Evolutionary conservation across 2,113 vertebrate genomes (phyloP).

Genomic region (Verasper variegatus): DNA sequence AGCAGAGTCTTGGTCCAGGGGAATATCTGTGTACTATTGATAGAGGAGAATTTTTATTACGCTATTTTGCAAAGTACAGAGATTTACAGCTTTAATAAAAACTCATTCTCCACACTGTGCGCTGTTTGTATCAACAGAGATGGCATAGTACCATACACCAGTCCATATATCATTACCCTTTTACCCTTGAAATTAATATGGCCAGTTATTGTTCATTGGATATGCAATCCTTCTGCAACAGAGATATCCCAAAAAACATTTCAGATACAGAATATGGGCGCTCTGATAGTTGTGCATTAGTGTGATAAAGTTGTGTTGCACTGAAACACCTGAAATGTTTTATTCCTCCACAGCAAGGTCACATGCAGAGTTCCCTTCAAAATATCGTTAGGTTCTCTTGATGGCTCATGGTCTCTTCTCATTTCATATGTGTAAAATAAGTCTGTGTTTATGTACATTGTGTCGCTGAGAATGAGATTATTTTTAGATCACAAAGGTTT

Average conservation of each 20-base stretch:
- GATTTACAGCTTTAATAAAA: conserved; percentile 51
- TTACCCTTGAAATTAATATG: neutral
- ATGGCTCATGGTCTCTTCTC: neutral
- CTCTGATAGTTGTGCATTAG: neutral
- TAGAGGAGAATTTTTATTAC: neutral
- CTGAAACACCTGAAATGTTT: neutral
- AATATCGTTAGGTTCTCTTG: neutral
- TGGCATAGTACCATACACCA: neutral
- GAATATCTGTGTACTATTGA: conserved; percentile 9
- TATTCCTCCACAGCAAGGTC: neutral
- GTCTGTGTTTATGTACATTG: neutral
- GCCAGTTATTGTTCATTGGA: neutral
- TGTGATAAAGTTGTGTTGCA: neutral
- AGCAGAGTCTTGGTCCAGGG: neutral
- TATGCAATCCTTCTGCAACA: neutral
- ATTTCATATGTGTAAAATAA: neutral
- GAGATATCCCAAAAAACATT: neutral
- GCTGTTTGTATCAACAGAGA: conserved; percentile 7
- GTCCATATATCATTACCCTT: neutral
- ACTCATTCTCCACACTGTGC: neutral
- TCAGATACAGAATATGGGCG: neutral
- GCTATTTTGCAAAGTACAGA: conserved; percentile 1
- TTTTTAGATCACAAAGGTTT: too few species aligned
- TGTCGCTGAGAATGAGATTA: neutral
- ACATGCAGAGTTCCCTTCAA: neutral